phyloP scores from a whole-genome alignment of 2,888 invertebrate genomes.

The Drosophila picticornis region DNA sequence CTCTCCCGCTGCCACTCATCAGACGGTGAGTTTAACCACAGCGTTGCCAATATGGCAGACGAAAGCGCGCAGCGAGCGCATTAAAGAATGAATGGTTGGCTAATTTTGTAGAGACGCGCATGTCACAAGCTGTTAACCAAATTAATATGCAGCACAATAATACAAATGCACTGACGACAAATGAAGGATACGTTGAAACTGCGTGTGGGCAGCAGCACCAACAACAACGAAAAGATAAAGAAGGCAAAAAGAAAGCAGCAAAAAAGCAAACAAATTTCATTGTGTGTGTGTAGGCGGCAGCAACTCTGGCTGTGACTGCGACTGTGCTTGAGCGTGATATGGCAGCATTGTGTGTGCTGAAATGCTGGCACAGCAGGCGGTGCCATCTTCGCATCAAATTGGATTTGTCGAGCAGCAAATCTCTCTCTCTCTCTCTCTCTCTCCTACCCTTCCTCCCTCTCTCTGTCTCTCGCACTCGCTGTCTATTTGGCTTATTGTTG shows the following conservation, averaged over 20 bases:
- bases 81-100: conserved; percentile 69
- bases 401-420: conserved; percentile 36
- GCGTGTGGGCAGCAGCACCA: conserved; percentile 17
- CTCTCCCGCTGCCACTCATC: neutral
- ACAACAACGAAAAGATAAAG: neutral
- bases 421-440: conserved; percentile 6
- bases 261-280: conserved; percentile 62
- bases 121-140: conserved; percentile 71
- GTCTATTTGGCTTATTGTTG: conserved; percentile 13
- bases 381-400: conserved; percentile 30
- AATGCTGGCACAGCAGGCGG: conserved; percentile 22
- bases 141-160: conserved; percentile 77
- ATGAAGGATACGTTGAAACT: conserved; percentile 51
- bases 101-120: conserved; percentile 70
- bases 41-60: conserved; percentile 13
- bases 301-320: neutral
- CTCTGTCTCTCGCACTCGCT: conserved; percentile 2
- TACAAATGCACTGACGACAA: conserved; percentile 49
- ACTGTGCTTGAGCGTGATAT: conserved; percentile 56
- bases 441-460: neutral
- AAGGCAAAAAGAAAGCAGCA: neutral
- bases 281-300: conserved; percentile 30
- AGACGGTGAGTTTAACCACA: neutral
- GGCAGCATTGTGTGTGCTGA: conserved; percentile 27
- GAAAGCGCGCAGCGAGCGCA: conserved; percentile 42